Percentiles rank a stretch among this genome's conserved stretches.
Evolutionary conservation across 2,888 invertebrate species (phyloP).

Genomic region (Hirtodrosophila histrioides): DNA sequence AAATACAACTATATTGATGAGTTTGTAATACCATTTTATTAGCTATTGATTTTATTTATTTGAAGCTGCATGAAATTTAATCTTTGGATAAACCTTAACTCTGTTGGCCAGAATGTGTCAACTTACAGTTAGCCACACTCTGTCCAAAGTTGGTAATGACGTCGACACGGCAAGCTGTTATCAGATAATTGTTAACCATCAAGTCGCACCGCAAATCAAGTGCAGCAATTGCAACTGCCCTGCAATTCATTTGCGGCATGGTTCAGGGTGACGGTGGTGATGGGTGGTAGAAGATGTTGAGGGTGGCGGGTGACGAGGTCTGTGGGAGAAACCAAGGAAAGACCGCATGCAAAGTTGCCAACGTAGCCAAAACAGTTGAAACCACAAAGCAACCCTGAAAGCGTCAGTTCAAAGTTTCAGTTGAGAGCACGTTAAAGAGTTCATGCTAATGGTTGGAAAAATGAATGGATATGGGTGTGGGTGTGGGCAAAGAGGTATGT

Average conservation of each 20-base stretch:
- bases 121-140: conserved; percentile 16
- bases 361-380: conserved; percentile 70
- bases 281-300: not conserved
- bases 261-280: conserved; percentile 4
- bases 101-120: conserved; percentile 16
- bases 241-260: conserved; percentile 72
- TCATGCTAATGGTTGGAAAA: not conserved
- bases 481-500: not conserved
- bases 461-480: conserved; percentile 16
- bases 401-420: conserved; percentile 35
- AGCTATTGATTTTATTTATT: not conserved
- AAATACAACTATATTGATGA: too few species aligned
- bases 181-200: conserved; percentile 74
- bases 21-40: too few species aligned
- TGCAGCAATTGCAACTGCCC: conserved; percentile 75
- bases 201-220: conserved; percentile 73
- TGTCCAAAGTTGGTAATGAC: conserved; percentile 25
- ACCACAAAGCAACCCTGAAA: conserved; percentile 57
- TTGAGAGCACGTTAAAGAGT: conserved; percentile 28
- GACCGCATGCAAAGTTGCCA: conserved; percentile 76
- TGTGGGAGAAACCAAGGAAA: conserved; percentile 51
- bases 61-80: conserved; percentile 1
- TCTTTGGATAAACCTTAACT: conserved; percentile 4
- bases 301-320: not conserved
- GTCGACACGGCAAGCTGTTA: conserved; percentile 40